Conservation (phyloP, 1,140 invertebrate species). For the Hypsibius dujardini region DNA sequence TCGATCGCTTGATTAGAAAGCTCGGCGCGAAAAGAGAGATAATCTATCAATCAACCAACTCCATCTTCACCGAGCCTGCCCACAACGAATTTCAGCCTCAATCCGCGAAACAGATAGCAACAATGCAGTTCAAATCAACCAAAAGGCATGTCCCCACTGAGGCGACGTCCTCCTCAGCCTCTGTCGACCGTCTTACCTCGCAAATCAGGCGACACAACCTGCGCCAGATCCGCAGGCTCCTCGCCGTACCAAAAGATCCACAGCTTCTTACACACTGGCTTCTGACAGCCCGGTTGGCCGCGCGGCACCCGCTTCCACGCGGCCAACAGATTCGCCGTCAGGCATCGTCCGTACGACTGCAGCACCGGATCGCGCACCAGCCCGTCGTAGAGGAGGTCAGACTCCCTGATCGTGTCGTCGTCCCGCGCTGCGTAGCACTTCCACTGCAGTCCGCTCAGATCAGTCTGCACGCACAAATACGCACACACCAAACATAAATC, state of each 20-base stretch:
- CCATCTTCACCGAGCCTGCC: too few species aligned
- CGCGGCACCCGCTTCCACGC: constrained; percentile 61
- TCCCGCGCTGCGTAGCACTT: constrained; percentile 57
- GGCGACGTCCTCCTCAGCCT: too few species aligned
- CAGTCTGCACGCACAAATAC: constrained; percentile 52
- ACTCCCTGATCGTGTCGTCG: constrained; percentile 32
- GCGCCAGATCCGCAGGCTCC: constrained; percentile 57
- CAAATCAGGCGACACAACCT: constrained; percentile 40
- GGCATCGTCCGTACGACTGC: constrained; percentile 73
- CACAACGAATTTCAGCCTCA: too few species aligned
- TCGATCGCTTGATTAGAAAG: too few species aligned
- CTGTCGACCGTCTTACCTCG: too few species aligned
- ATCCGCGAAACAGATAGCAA: too few species aligned
- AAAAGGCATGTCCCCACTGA: too few species aligned
- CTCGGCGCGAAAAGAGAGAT: too few species aligned
- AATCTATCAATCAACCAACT: too few species aligned
- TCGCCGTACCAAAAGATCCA: constrained; percentile 99
- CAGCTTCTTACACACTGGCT: constrained; percentile 54
- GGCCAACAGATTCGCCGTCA: constrained; percentile 79
- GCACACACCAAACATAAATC: neutral
- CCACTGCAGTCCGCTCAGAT: constrained; percentile 97
- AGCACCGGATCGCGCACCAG: constrained; percentile 78
- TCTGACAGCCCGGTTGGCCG: constrained; percentile 35
- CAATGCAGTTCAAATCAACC: too few species aligned
- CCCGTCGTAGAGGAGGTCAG: constrained; percentile 35